Conservation (phyloP, 2,797 vertebrate genomes). For the Gymnothorax reevesii region DNA sequence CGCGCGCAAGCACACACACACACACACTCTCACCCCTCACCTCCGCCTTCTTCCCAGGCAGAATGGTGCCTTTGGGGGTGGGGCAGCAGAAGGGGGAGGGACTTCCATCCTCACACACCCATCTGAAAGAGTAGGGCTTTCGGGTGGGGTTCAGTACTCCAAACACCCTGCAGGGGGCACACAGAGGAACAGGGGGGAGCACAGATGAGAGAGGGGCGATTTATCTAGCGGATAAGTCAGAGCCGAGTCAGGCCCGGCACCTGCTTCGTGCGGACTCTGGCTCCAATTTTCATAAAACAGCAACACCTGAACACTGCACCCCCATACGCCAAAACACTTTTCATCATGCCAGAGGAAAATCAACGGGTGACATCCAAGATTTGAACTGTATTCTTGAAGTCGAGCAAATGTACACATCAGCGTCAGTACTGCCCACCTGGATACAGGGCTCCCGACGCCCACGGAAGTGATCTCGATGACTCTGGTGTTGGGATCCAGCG, state of each 20-base stretch:
- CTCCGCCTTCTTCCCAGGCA: conserved; percentile 80
- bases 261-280: no score
- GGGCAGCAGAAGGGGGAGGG: conserved; percentile 76
- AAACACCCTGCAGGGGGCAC: conserved; percentile 72
- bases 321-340: no score
- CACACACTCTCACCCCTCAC: conserved; percentile 58
- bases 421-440: conserved; percentile 60
- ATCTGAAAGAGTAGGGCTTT: conserved; percentile 76
- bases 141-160: conserved; percentile 82
- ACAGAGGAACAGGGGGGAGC: neutral
- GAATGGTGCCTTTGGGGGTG: conserved; percentile 70
- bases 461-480: conserved; percentile 77
- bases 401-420: neutral
- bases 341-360: no score
- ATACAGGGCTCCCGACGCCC: conserved; percentile 65
- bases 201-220: neutral
- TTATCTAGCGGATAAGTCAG: no score
- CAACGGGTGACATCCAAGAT: no score
- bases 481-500: conserved; percentile 67
- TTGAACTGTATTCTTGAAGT: no score
- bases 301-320: no score
- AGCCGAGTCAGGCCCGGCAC: no score
- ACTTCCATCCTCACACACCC: conserved; percentile 75
- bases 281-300: no score
- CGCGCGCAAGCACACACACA: neutral